phyloP scores from a whole-genome alignment of 2,888 invertebrate species.

The Palloptera scutellata region DNA sequence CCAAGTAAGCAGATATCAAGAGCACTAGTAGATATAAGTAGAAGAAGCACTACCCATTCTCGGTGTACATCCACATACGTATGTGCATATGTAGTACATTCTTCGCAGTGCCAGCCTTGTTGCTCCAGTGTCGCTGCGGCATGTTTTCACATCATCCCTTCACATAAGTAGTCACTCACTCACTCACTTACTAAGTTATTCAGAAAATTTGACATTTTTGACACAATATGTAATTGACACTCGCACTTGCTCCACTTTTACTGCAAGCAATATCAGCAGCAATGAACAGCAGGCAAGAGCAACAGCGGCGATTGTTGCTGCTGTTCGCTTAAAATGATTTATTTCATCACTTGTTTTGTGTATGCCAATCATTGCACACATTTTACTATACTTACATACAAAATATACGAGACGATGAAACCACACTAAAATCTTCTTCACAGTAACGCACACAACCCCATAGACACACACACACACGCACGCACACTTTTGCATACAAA shows the following conservation, averaged over 20 bases:
- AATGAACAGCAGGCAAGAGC: constrained; percentile 31
- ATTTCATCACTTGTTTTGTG: constrained; percentile 54
- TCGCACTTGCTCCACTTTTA: constrained; percentile 46
- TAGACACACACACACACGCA: too few relatives aligned
- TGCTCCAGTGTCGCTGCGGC: too few relatives aligned
- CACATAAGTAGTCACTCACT: neutral
- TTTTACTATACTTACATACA: too few relatives aligned
- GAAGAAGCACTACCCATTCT: too few relatives aligned
- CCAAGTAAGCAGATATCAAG: too few relatives aligned
- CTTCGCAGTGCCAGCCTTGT: too few relatives aligned
- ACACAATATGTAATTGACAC: constrained; percentile 60
- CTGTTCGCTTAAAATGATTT: constrained; percentile 51
- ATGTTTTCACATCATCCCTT: too few relatives aligned
- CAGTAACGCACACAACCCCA: too few relatives aligned
- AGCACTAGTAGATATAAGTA: too few relatives aligned
- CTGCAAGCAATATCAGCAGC: constrained; percentile 17
- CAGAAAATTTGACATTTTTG: constrained; percentile 58
- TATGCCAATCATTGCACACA: constrained; percentile 23
- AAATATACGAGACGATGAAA: neutral
- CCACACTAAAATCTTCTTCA: neutral
- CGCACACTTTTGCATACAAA: too few relatives aligned
- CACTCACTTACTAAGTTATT: constrained; percentile 26
- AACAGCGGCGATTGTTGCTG: constrained; percentile 22
- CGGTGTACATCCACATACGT: too few relatives aligned
- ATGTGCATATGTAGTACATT: too few relatives aligned